phyloP scores from a whole-genome alignment of 2,888 invertebrate genomes.

The Epirrhoe alternata region DNA sequence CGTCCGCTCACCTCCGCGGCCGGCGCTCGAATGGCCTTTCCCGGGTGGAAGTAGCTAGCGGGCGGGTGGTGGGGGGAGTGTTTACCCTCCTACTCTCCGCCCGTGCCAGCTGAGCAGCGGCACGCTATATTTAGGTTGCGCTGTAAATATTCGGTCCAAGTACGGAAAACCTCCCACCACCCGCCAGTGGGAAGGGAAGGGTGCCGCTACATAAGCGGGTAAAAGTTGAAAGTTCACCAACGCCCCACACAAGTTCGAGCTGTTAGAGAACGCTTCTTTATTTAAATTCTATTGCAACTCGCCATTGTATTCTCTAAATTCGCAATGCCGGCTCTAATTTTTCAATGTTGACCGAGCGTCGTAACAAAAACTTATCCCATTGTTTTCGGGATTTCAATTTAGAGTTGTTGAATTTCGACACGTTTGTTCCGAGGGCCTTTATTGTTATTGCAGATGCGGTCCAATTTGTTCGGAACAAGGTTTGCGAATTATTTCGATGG shows the following conservation, averaged over 20 bases:
- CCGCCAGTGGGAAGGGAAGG: conserved; percentile 47
- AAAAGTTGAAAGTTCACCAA: conserved; percentile 84
- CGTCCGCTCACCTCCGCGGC: conserved; percentile 74
- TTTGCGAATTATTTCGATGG: conserved; percentile 60
- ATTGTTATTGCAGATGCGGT: conserved; percentile 64
- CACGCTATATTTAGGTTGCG: conserved; percentile 85
- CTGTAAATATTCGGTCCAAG: conserved; percentile 84
- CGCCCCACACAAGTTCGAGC: conserved; percentile 75
- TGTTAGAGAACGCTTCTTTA: conserved; percentile 80
- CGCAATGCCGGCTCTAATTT: conserved; percentile 72
- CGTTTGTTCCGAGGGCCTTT: conserved; percentile 57
- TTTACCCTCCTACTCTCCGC: conserved; percentile 73
- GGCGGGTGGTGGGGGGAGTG: conserved; percentile 62
- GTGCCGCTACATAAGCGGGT: conserved; percentile 72
- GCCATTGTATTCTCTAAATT: conserved; percentile 80
- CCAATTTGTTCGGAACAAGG: conserved; percentile 69
- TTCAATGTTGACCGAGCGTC: conserved; percentile 63
- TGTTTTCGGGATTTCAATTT: conserved; percentile 66
- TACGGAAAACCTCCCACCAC: conserved; percentile 70
- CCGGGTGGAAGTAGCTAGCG: conserved; percentile 51
- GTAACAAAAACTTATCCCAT: conserved; percentile 60
- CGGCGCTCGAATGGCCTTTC: conserved; percentile 74
- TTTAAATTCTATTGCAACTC: conserved; percentile 85
- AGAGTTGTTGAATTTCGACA: conserved; percentile 57
- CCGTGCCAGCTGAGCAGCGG: conserved; percentile 83